Evolutionary conservation across 2,113 vertebrate genomes (phyloP).

Genomic region (Globicephala melas): DNA sequence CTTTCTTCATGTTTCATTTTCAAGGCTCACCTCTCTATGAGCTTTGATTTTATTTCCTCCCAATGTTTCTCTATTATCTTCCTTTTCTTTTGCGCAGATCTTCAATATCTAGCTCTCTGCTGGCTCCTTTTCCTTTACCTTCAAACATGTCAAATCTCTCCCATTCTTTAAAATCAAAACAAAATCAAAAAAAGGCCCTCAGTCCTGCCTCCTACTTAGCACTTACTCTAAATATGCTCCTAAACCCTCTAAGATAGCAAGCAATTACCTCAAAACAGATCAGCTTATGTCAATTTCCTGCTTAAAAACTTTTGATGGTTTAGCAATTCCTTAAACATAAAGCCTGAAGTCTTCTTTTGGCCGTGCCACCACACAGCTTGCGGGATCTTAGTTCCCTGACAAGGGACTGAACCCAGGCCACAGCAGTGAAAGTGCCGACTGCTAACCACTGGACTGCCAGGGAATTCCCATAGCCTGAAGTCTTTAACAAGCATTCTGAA

Average conservation of each 20-base stretch:
- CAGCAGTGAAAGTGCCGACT: not conserved
- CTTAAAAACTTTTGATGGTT: not conserved
- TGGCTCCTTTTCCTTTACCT: not conserved
- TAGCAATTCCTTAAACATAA: not conserved
- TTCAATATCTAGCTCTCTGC: not conserved
- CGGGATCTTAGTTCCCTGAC: not conserved
- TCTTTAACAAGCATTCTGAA: not conserved
- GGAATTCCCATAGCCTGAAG: not conserved
- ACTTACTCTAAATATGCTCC: not conserved
- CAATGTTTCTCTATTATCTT: not conserved
- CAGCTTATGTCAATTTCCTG: not conserved
- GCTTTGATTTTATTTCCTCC: not conserved
- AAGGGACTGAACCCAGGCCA: not conserved
- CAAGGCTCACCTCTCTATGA: not conserved
- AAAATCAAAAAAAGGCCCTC: not conserved
- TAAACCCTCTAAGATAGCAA: not conserved
- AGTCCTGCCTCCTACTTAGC: not conserved
- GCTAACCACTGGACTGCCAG: not conserved
- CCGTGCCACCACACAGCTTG: not conserved
- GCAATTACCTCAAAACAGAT: constrained; percentile 7
- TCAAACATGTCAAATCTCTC: not conserved
- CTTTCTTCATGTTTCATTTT: not conserved
- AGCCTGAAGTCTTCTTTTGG: not conserved
- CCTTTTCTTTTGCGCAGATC: not conserved
- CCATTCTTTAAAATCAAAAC: not conserved